Evolutionary conservation across 2,888 invertebrate species (phyloP).

Genomic region (Troides oblongomaculatus): DNA sequence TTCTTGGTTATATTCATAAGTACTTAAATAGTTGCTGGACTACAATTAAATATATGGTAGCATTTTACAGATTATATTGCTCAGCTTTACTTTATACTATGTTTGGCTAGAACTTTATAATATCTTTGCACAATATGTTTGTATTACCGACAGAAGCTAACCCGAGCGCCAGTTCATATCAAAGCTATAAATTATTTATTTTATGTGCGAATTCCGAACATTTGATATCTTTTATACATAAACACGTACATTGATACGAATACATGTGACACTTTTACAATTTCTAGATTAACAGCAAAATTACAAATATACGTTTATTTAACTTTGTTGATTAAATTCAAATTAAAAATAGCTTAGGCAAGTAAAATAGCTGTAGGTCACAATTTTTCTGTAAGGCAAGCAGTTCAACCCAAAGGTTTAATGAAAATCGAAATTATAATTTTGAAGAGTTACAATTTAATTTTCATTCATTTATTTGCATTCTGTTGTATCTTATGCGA

Average conservation of each 20-base stretch:
- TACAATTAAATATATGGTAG: conserved; percentile 8
- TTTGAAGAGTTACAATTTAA: too few relatives aligned
- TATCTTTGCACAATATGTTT: conserved; percentile 21
- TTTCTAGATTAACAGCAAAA: neutral
- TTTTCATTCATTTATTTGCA: too few relatives aligned
- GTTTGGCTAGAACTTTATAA: neutral
- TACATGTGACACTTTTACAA: neutral
- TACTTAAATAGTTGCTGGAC: neutral
- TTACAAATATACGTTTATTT: neutral
- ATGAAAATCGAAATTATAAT: too few relatives aligned
- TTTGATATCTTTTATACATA: conserved; percentile 32
- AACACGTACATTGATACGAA: neutral
- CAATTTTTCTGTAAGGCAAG: too few relatives aligned
- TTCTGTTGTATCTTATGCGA: too few relatives aligned
- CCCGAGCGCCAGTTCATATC: conserved; percentile 19
- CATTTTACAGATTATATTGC: conserved; percentile 1
- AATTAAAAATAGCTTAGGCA: too few relatives aligned
- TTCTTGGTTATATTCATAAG: too few relatives aligned
- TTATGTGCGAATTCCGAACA: conserved; percentile 35
- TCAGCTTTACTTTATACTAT: neutral
- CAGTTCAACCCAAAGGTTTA: too few relatives aligned
- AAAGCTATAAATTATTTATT: conserved; percentile 34
- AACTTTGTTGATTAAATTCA: too few relatives aligned
- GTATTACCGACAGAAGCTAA: conserved; percentile 10
- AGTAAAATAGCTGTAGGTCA: too few relatives aligned